Base-by-base conservation (phyloP, 2,888 invertebrate genomes). In the Notodonta dromedarius region DNA sequence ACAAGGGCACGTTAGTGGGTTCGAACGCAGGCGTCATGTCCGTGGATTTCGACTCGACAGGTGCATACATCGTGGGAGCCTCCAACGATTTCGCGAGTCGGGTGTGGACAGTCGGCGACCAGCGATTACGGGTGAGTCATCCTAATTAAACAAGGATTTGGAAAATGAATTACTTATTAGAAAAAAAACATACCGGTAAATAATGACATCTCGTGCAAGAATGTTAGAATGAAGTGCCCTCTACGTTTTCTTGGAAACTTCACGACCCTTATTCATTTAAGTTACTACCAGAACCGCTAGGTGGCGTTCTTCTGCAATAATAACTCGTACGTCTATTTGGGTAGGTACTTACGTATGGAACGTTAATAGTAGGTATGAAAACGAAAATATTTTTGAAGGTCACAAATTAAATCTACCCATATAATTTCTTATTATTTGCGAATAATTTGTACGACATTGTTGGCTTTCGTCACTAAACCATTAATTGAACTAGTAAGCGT, bases 81-180 rank as follows among this genome's bases (percentile, higher is more conserved):
- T 99, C 99, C 53, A 98, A 98, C 89, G 99, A 99, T 93, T 98
- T 97, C 88, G 99, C 99, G 16, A 98, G 98, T 83, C 95, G 99
- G 65, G 97, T 99, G 63, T 99, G 99, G 99, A 98, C 98, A 11
- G 96, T 99, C 58, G 94, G 94, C 72, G 99, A 99, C 90, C 97
- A 97, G 88, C 95, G 99, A 85, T 94, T 98, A 89, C 96, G 98
- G 96, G 98, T 98, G 87, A 95, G 96, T 94, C 35, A 16, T 24
- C 24, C 13, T 4, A n/a, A 46, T 44, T n/a, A 1, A 13, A 46
- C 9, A 3, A 35, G 35, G 35, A 35, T 35, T 35, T 35, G 6
- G 4, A 35, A 35, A 35, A 5, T 6, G 0, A 3, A 35, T 35
- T 35, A 35, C 4, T 35, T 35, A 35, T 35, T 35, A 35, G 4